A percentile compares a stretch with the other conserved stretches of the same genome.
These are phyloP conservation scores for Pterobdella sp. DNA, from an alignment of 2,888 invertebrate species.

Conservation along the genomic window DNA sequence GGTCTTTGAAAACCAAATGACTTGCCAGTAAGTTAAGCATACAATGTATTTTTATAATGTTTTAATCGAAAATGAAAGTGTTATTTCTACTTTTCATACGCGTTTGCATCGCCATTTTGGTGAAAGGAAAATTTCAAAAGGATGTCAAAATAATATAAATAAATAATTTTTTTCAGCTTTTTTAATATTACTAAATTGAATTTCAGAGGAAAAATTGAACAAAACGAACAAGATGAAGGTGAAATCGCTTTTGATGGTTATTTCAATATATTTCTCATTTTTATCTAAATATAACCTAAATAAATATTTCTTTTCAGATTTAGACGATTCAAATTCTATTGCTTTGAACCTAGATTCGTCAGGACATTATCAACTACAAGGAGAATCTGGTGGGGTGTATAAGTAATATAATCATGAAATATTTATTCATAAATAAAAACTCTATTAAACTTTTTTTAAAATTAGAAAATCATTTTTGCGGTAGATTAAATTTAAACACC, in stretches of 20 bases:
- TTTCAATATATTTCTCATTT: not conserved
- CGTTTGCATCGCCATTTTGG: constrained; percentile 1
- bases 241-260: constrained; percentile 27
- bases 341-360: constrained; percentile 28
- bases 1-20: not conserved
- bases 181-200: too few species aligned
- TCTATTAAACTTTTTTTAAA: too few species aligned
- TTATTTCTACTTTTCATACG: not conserved
- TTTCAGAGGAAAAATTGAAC: constrained; percentile 23
- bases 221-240: constrained; percentile 26
- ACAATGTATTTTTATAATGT: not conserved
- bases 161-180: not conserved
- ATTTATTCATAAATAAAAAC: too few species aligned
- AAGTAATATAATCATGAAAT: too few species aligned
- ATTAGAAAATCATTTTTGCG: too few species aligned
- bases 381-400: constrained; percentile 27
- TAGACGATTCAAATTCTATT: constrained; percentile 24
- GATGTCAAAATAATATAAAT: not conserved
- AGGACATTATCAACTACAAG: constrained; percentile 28
- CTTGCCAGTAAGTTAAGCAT: not conserved
- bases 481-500: not conserved
- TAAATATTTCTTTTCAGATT: constrained; percentile 19
- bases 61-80: not conserved
- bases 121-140: not conserved
- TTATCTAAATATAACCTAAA: not conserved